A percentile compares a stretch with the other conserved stretches of the same genome.
Conservation (phyloP, 2,888 invertebrate genomes). For the Ornithoptera priamus region DNA sequence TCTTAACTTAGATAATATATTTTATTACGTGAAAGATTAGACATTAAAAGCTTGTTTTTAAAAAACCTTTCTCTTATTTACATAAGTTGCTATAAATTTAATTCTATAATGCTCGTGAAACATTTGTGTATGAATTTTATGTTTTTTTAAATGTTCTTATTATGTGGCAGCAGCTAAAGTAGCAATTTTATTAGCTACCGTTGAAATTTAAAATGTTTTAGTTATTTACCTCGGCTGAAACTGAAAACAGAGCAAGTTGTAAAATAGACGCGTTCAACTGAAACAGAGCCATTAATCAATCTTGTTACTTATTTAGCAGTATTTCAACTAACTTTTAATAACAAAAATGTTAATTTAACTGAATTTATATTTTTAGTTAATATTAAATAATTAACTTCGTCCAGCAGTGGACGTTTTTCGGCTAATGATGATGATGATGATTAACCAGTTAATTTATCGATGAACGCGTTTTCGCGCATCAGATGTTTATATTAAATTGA, state of each 20-base stretch:
- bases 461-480: no score
- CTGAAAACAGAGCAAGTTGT: neutral
- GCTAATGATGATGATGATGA: no score
- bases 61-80: constrained; percentile 27
- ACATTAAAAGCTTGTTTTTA: constrained; percentile 12
- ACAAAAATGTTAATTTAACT: no score
- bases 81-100: constrained; percentile 14
- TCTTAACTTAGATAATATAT: constrained; percentile 13
- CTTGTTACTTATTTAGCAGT: no score
- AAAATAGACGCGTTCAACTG: neutral
- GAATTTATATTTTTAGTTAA: no score
- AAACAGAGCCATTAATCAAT: neutral
- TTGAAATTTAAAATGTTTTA: neutral
- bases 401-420: no score
- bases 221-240: neutral
- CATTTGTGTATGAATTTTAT: neutral
- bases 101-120: constrained; percentile 17
- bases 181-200: neutral
- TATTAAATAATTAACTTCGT: no score
- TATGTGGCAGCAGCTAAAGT: neutral
- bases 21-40: constrained; percentile 23
- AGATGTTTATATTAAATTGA: no score
- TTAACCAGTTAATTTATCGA: no score
- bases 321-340: no score
- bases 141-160: neutral